These are phyloP conservation scores for Schizotus pectinicornis DNA, from an alignment of 2,888 invertebrate genomes.

Conservation along the genomic window DNA sequence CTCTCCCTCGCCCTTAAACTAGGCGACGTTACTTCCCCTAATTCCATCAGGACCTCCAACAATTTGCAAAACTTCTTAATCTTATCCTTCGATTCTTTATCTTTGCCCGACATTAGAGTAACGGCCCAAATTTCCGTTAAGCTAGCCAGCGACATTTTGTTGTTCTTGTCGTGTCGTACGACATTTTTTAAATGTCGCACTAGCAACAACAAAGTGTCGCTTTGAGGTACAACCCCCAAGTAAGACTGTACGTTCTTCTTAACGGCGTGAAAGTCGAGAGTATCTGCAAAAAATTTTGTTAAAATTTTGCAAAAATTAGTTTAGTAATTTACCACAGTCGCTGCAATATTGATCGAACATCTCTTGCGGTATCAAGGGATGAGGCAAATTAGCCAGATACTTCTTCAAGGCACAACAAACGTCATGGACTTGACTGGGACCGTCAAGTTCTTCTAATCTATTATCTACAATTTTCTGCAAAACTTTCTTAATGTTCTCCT, in stretches of 20 bases:
- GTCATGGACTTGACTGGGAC: constrained; percentile 80
- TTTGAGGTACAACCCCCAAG: constrained; percentile 43
- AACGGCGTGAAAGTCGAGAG: constrained; percentile 33
- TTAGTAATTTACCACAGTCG: constrained; percentile 64
- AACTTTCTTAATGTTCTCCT: constrained; percentile 57
- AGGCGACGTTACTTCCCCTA: constrained; percentile 17
- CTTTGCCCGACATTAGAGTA: background rate
- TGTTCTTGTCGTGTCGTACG: constrained; percentile 38
- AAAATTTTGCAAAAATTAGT: background rate
- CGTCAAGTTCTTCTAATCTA: constrained; percentile 45
- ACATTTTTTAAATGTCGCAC: constrained; percentile 47
- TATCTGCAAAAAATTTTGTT: constrained; percentile 33
- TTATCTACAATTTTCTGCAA: constrained; percentile 47
- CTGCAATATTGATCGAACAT: constrained; percentile 51
- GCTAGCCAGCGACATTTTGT: constrained; percentile 42
- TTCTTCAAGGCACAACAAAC: constrained; percentile 88
- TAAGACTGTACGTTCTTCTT: constrained; percentile 38
- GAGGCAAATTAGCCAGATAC: constrained; percentile 89
- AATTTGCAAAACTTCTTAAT: constrained; percentile 17
- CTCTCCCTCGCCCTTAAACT: constrained; percentile 20
- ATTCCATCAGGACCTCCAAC: constrained; percentile 23
- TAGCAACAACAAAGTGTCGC: constrained; percentile 46
- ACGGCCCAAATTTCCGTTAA: constrained; percentile 45
- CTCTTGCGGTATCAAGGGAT: constrained; percentile 82
- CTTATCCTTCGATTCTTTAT: constrained; percentile 1